These are phyloP conservation scores for Lasioglossum leucozonium DNA, from an alignment of 2,888 invertebrate species.

Conservation along the genomic window DNA sequence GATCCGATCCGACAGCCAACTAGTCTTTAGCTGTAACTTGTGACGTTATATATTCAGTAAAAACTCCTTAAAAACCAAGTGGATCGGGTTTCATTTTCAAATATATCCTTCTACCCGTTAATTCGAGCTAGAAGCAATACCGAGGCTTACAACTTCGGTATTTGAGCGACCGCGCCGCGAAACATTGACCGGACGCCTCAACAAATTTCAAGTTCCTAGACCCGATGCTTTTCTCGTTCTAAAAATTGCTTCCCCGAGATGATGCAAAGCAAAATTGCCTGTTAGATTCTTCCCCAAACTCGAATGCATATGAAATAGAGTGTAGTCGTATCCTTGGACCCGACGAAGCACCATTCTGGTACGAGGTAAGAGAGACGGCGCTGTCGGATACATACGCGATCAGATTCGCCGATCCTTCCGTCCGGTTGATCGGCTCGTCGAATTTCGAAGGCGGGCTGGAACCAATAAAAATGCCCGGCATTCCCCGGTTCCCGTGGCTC, in stretches of 20 bases:
- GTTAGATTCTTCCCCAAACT: not conserved
- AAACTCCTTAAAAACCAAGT: no score
- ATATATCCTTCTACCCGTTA: no score
- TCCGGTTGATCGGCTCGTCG: constrained; percentile 63
- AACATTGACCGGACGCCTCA: no score
- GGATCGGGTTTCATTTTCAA: no score
- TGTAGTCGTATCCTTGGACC: not conserved
- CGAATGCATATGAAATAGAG: not conserved
- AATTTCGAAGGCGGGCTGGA: constrained; percentile 70
- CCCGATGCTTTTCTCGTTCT: not conserved
- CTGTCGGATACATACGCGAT: constrained; percentile 58
- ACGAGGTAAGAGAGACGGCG: not conserved
- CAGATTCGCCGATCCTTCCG: constrained; percentile 67
- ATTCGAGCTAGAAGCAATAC: no score
- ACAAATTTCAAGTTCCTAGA: not conserved
- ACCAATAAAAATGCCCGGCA: constrained; percentile 83
- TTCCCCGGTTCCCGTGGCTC: constrained; percentile 73
- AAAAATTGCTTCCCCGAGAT: not conserved
- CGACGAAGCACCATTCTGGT: not conserved
- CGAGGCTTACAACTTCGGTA: no score
- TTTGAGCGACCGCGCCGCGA: no score
- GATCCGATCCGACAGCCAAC: no score
- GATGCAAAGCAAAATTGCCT: not conserved
- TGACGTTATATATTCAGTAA: no score
- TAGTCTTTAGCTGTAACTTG: no score